These are phyloP conservation scores for Epinephelus malabaricus DNA, from an alignment of 2,797 vertebrate genomes.

Conservation along the genomic window DNA sequence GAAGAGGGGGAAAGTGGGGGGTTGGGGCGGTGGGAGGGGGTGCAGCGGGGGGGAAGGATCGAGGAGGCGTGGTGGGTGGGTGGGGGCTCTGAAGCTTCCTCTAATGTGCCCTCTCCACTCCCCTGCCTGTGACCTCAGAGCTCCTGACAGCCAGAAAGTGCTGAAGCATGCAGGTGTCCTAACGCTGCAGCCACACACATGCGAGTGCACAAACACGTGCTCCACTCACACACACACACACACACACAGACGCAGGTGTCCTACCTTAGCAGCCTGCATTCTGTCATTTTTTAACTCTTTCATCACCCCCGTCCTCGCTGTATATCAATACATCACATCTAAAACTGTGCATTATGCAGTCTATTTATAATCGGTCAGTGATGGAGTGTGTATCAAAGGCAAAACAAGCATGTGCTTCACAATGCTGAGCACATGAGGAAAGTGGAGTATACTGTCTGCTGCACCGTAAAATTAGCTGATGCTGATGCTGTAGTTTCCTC, in stretches of 20 bases:
- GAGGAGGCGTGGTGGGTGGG: slow-evolving; percentile 42
- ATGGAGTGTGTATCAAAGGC: slow-evolving; percentile 40
- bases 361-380: slow-evolving; percentile 22
- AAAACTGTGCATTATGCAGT: neutral
- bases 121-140: slow-evolving; percentile 78
- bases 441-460: slow-evolving; percentile 65
- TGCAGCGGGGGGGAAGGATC: neutral
- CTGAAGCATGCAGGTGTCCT: slow-evolving; percentile 83
- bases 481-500: slow-evolving; percentile 79
- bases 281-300: slow-evolving; percentile 48
- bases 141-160: slow-evolving; percentile 79
- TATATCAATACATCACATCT: neutral
- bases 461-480: slow-evolving; percentile 80
- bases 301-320: slow-evolving; percentile 11
- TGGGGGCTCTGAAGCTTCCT: slow-evolving; percentile 69
- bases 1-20: slow-evolving; percentile 11
- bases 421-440: slow-evolving; percentile 71
- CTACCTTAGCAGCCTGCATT: slow-evolving; percentile 53
- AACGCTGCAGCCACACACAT: slow-evolving; percentile 61
- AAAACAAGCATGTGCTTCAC: slow-evolving; percentile 42
- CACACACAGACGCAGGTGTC: slow-evolving; percentile 53
- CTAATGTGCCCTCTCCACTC: slow-evolving; percentile 72
- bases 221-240: slow-evolving; percentile 22
- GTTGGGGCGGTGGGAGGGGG: slow-evolving; percentile 7
- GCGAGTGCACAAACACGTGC: slow-evolving; percentile 29